Evolutionary conservation across 2,888 invertebrate species (phyloP).

Genomic region (Chrysotoxum bicinctum): DNA sequence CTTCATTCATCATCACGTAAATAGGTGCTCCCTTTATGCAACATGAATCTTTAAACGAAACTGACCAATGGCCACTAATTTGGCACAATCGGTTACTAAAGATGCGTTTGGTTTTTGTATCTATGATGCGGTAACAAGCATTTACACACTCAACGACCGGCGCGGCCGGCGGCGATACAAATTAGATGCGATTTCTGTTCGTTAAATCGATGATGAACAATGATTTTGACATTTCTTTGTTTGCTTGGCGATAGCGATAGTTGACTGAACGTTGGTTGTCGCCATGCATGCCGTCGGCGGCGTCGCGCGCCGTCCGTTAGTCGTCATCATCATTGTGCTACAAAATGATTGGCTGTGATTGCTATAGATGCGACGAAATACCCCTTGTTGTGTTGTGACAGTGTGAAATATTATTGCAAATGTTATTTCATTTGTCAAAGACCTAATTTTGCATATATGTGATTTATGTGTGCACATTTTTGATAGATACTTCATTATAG

Average conservation of each 20-base stretch:
- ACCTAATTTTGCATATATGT: constrained; percentile 63
- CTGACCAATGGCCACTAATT: constrained; percentile 50
- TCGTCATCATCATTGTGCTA: neutral
- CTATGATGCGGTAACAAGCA: constrained; percentile 59
- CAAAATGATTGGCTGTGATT: constrained; percentile 25
- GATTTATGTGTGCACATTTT: constrained; percentile 48
- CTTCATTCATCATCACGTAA: constrained; percentile 67
- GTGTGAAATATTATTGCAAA: constrained; percentile 22
- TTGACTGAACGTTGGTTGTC: neutral
- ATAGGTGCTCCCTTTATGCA: constrained; percentile 73
- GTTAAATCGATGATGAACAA: constrained; percentile 33
- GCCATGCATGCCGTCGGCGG: neutral
- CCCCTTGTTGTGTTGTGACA: constrained; percentile 16
- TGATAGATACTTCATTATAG: constrained; percentile 46
- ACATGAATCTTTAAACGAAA: constrained; percentile 62
- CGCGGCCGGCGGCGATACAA: constrained; percentile 19
- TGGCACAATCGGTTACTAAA: constrained; percentile 70
- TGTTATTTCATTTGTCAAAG: constrained; percentile 47
- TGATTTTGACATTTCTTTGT: constrained; percentile 70
- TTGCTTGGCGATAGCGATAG: neutral
- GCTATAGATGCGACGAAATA: constrained; percentile 27
- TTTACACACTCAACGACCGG: constrained; percentile 39
- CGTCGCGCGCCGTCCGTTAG: neutral
- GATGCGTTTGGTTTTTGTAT: constrained; percentile 52
- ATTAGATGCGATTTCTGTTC: constrained; percentile 35